phyloP scores from a whole-genome alignment of 2,888 invertebrate genomes.

The Patella caerulea region DNA sequence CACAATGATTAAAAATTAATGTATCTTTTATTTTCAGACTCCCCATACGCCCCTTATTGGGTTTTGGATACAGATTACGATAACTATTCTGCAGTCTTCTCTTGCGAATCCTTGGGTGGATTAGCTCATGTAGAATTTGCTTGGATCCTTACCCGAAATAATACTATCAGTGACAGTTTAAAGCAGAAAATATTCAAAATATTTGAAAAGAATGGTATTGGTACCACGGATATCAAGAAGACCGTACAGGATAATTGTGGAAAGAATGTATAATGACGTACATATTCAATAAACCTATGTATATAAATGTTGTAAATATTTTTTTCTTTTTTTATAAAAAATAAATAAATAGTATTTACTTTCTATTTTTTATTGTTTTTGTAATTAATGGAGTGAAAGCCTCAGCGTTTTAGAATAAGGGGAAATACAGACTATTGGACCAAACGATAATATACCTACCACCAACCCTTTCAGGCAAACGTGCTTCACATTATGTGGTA shows the following conservation, averaged over 20 bases:
- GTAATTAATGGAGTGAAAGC: too few species aligned
- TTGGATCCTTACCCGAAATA: constrained; percentile 49
- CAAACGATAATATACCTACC: too few species aligned
- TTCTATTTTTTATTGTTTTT: too few species aligned
- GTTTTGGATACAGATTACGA: constrained; percentile 54
- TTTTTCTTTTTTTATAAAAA: too few species aligned
- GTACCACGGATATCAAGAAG: background rate
- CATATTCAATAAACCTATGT: too few species aligned
- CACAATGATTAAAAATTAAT: background rate
- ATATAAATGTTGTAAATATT: too few species aligned
- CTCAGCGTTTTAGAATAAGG: too few species aligned
- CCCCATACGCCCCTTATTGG: constrained; percentile 52
- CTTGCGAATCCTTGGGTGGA: constrained; percentile 44
- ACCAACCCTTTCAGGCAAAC: too few species aligned
- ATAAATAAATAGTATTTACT: too few species aligned
- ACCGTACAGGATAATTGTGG: background rate
- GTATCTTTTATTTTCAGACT: constrained; percentile 30
- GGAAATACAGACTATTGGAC: too few species aligned
- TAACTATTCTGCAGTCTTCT: constrained; percentile 49
- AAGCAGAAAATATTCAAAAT: constrained; percentile 7
- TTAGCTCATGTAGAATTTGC: constrained; percentile 52
- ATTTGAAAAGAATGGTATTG: background rate
- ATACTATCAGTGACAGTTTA: constrained; percentile 35
- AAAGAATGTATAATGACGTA: too few species aligned
- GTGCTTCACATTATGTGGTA: too few species aligned